Evolutionary conservation across 2,113 vertebrate genomes (phyloP).

Genomic region (Apeltes quadracus): DNA sequence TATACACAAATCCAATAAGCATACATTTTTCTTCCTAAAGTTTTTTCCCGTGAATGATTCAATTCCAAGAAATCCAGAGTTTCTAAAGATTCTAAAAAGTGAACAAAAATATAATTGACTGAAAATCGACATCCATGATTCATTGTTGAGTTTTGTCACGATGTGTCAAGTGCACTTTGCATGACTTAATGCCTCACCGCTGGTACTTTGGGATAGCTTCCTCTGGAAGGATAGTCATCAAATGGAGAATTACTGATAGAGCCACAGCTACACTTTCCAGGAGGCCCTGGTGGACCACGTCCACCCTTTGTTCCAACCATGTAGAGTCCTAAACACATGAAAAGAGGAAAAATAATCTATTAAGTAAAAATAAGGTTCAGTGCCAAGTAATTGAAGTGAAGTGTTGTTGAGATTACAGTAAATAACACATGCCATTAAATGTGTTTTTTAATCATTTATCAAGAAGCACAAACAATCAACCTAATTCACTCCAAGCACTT

Average conservation of each 20-base stretch:
- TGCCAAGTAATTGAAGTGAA: background rate
- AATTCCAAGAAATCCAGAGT: background rate
- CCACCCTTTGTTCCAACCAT: constrained; percentile 92
- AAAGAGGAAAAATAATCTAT: background rate
- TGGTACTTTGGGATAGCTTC: constrained; percentile 85
- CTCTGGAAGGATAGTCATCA: constrained; percentile 80
- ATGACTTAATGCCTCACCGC: constrained; percentile 80
- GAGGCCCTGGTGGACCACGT: constrained; percentile 88
- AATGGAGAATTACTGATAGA: constrained; percentile 78
- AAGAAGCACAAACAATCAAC: constrained; percentile 42
- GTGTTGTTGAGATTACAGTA: background rate
- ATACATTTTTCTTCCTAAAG: background rate
- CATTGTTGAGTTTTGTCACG: background rate
- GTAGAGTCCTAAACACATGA: constrained; percentile 80
- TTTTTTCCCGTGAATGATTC: background rate
- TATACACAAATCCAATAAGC: background rate
- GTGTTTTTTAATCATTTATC: constrained; percentile 48
- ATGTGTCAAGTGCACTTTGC: background rate
- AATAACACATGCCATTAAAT: constrained; percentile 24
- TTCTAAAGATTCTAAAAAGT: background rate
- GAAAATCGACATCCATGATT: background rate
- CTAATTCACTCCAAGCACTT: constrained; percentile 47
- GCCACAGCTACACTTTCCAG: constrained; percentile 91
- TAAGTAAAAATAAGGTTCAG: background rate
- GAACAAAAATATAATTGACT: background rate